Conservation (phyloP, 2,888 invertebrate genomes). For the Patella ulyssiponensis region DNA sequence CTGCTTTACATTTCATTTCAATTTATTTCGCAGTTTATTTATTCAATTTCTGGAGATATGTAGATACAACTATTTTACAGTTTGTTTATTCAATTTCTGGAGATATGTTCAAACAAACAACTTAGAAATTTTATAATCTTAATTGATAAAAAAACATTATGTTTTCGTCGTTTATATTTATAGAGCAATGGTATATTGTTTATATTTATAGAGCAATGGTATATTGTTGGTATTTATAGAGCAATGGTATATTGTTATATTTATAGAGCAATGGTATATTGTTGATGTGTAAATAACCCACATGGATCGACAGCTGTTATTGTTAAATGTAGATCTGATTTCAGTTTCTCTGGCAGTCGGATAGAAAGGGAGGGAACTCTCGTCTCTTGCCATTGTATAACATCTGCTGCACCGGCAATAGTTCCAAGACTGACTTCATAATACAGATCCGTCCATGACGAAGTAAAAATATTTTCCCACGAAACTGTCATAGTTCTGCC, state of each 20-base stretch:
- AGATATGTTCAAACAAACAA: no score
- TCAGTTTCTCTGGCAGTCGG: neutral
- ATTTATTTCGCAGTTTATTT: no score
- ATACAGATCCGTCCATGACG: neutral
- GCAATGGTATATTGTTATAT: neutral
- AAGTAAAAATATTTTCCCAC: neutral
- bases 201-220: neutral
- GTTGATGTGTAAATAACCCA: neutral
- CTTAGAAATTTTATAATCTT: no score
- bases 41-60: no score
- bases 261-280: neutral
- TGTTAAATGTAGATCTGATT: neutral
- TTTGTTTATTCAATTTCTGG: no score
- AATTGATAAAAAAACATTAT: no score
- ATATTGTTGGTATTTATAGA: neutral
- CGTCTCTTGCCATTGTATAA: neutral
- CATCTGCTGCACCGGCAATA: neutral
- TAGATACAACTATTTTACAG: no score
- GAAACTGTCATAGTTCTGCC: neutral
- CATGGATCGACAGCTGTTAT: constrained; percentile 1
- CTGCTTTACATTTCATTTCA: no score
- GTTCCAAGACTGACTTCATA: neutral
- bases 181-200: neutral
- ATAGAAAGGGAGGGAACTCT: neutral
- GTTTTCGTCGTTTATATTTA: neutral